These are phyloP conservation scores for Apus apus DNA, from an alignment of 2,113 vertebrate genomes.

Conservation along the genomic window DNA sequence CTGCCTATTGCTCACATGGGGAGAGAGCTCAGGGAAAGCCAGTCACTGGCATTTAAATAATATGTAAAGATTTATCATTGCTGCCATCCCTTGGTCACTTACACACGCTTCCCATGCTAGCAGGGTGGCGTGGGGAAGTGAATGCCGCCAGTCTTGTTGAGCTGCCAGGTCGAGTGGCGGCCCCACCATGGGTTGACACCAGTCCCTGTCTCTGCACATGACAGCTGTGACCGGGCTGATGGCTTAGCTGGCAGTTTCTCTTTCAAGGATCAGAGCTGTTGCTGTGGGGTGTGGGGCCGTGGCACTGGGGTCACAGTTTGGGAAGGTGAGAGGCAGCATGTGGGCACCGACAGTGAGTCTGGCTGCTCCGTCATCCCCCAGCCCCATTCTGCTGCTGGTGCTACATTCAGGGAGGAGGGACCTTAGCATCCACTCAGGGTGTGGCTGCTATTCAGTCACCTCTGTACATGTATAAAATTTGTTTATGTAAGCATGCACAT, in stretches of 20 bases:
- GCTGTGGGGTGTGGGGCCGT: rapidly evolving
- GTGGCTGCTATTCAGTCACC: neutral
- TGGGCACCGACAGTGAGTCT: rapidly evolving
- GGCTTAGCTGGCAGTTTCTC: neutral
- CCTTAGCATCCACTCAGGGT: neutral
- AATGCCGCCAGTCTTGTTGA: neutral
- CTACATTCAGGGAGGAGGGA: neutral
- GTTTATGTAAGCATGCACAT: rapidly evolving
- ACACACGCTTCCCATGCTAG: rapidly evolving
- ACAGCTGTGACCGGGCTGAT: neutral
- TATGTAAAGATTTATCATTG: neutral
- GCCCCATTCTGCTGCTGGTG: neutral
- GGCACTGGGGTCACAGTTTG: rapidly evolving
- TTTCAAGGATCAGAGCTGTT: neutral
- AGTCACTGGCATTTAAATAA: neutral
- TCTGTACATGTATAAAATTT: neutral
- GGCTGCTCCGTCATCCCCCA: neutral
- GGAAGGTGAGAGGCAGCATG: neutral
- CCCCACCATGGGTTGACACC: neutral
- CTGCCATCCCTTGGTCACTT: neutral
- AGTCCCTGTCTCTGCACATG: neutral
- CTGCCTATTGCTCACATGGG: neutral
- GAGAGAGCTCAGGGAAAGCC: neutral
- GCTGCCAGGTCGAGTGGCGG: neutral
- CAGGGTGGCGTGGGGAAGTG: neutral